phyloP scores from a whole-genome alignment of 37 sponge, comb jelly and placozoan species.

The Bolinopsis microptera region DNA sequence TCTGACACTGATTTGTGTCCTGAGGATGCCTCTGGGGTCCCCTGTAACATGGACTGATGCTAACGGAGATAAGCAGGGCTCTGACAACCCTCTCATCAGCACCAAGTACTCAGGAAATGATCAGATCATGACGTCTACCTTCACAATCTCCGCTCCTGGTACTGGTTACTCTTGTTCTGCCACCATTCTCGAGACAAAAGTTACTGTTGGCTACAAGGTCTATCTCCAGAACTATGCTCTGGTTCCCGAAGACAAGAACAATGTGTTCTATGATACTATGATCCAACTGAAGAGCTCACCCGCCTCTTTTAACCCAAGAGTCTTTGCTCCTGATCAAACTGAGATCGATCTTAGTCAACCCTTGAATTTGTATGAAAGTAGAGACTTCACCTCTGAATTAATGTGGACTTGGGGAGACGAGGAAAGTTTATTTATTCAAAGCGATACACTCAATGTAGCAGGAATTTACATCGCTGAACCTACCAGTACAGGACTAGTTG shows the following conservation, averaged over 20 bases:
- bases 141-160: background rate
- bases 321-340: background rate
- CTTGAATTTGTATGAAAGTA: background rate
- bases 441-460: background rate
- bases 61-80: background rate
- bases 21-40: background rate
- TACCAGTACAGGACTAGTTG: background rate
- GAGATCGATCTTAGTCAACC: background rate
- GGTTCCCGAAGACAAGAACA: background rate
- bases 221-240: background rate
- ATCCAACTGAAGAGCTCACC: background rate
- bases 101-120: background rate
- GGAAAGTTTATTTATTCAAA: background rate
- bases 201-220: background rate
- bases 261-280: background rate
- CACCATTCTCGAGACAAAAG: background rate
- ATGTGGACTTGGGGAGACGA: background rate
- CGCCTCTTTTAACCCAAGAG: background rate
- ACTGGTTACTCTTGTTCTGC: background rate
- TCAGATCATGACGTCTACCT: background rate
- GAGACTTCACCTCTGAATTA: background rate
- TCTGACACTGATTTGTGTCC: background rate
- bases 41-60: slow-evolving; percentile 4
- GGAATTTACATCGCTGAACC: background rate
- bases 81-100: background rate